Conservation (phyloP, 2,888 invertebrate species). For the Erynnis tages region DNA sequence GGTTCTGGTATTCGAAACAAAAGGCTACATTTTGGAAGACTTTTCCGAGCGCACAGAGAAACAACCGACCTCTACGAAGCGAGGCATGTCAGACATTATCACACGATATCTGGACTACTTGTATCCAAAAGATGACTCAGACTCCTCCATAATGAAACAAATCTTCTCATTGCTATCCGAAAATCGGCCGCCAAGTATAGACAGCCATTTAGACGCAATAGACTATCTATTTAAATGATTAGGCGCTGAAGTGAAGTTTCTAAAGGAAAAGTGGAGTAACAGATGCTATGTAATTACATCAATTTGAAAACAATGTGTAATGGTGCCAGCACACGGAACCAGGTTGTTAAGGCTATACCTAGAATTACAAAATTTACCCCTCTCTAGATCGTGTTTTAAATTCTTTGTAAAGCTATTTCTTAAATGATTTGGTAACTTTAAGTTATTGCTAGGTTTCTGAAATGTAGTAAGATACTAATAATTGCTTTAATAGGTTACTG, state of each 20-base stretch:
- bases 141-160: constrained; percentile 58
- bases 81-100: constrained; percentile 57
- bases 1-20: constrained; percentile 29
- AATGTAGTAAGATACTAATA: too few relatives aligned
- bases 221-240: constrained; percentile 39
- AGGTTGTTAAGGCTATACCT: neutral
- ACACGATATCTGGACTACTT: constrained; percentile 56
- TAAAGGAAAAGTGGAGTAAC: constrained; percentile 28
- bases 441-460: too few relatives aligned
- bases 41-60: constrained; percentile 38
- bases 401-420: too few relatives aligned
- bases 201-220: constrained; percentile 38
- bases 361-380: too few relatives aligned
- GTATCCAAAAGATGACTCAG: constrained; percentile 63
- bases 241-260: constrained; percentile 24
- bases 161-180: constrained; percentile 58
- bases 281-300: constrained; percentile 25
- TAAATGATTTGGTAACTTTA: too few relatives aligned
- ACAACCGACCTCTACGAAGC: constrained; percentile 28
- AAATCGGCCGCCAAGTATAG: constrained; percentile 37
- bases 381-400: too few relatives aligned
- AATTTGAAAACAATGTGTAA: constrained; percentile 49
- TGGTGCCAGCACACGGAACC: neutral
- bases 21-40: constrained; percentile 33
- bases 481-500: too few relatives aligned